These are phyloP conservation scores for Parnassius mnemosyne DNA, from an alignment of 2,888 invertebrate genomes.

Conservation along the genomic window DNA sequence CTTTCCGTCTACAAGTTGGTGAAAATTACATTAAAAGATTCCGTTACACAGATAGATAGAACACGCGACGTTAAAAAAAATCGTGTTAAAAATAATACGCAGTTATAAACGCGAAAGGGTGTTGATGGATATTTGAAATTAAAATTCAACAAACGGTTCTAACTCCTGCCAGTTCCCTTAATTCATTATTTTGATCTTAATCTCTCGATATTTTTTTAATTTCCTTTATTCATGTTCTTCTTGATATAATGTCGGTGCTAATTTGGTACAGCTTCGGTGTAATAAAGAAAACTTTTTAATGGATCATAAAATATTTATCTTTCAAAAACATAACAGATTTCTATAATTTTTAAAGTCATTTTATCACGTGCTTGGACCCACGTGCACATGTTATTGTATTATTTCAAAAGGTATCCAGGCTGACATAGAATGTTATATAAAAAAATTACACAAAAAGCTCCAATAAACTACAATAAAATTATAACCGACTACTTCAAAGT, in stretches of 20 bases:
- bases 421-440: slow-evolving; percentile 51
- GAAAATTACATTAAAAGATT: too few species aligned
- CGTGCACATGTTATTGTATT: slow-evolving; percentile 57
- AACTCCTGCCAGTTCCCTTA: too few species aligned
- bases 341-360: slow-evolving; percentile 19
- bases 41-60: too few species aligned
- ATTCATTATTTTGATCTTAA: too few species aligned
- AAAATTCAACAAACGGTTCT: too few species aligned
- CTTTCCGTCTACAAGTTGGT: too few species aligned
- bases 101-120: too few species aligned
- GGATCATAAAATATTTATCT: neutral
- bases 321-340: neutral
- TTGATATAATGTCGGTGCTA: neutral
- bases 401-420: slow-evolving; percentile 47
- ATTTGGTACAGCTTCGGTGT: neutral
- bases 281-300: neutral
- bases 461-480: slow-evolving; percentile 58
- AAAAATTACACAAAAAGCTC: slow-evolving; percentile 49
- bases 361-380: slow-evolving; percentile 67
- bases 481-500: slow-evolving; percentile 29
- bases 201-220: too few species aligned
- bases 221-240: neutral
- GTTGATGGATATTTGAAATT: too few species aligned
- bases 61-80: too few species aligned
- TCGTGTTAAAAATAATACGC: too few species aligned